Base-by-base conservation (phyloP, 2,797 vertebrate genomes). In the Forpus xanthops region DNA sequence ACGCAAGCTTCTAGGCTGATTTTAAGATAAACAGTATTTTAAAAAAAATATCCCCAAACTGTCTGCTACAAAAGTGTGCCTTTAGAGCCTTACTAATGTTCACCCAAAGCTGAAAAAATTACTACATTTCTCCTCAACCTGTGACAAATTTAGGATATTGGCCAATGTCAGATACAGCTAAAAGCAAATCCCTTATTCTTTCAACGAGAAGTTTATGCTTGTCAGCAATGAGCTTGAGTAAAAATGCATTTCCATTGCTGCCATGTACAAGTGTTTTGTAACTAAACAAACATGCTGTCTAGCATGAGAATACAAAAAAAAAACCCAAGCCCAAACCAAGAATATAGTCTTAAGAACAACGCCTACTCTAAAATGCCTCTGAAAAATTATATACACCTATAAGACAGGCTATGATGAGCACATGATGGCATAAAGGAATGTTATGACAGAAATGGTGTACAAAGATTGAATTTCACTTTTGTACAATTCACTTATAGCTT, bases 251-350 rank as follows among this genome's bases (percentile, higher is more conserved):
- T 79, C 42, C 39, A 64, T 20, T 5, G 18, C 15, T 80, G 12
- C 37, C n/a, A 12, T 20, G 8, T 16, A 47, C 15, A 62, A 11
- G 56, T 28, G 21, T 42, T 21, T 24, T 62, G 31, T 47, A 52
- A 58, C 18, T 47, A 31, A 62, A 47, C 3, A 52, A 19, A 45
- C 0, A 7, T 41, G 31, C 62, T 27, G 5, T 42, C 19, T 45
- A 50, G 39, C 24, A 56, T 6, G 31, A 30, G 17, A 27, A 56
- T 71, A 7, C 8, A 86, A 64, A 52, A 61, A 80, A 24, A 7
- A n/a, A n/a, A n/a, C n/a, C 0, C 9, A 35, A 11, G 8, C n/a
- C 9, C 10, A 24, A 8, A 30, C 8, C 15, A 60, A 44, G n/a
- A 67, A 9, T 27, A 65, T 5, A 50, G 23, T 30, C 31, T 55